Percentiles rank a stretch among this genome's conserved stretches.
Conservation (phyloP, 2,797 vertebrate species). For the Micrastur ruficollis region DNA sequence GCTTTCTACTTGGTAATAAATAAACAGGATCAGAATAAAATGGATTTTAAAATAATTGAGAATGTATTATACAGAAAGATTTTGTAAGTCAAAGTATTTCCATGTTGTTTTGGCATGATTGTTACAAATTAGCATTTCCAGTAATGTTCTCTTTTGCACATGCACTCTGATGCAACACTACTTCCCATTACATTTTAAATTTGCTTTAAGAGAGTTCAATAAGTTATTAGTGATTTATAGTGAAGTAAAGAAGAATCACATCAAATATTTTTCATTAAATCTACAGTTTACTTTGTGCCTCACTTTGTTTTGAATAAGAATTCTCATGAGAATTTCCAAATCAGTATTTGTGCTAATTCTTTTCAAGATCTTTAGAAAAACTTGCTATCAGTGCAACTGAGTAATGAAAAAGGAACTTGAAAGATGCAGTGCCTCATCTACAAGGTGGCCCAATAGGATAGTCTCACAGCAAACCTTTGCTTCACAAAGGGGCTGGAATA, state of each 20-base stretch:
- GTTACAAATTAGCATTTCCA: background rate
- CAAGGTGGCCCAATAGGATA: background rate
- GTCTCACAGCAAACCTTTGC: background rate
- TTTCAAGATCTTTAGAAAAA: background rate
- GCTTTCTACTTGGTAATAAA: constrained; percentile 67
- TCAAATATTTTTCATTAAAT: background rate
- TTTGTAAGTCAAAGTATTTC: background rate
- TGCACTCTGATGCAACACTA: background rate
- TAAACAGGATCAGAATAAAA: constrained; percentile 64
- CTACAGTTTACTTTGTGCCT: background rate
- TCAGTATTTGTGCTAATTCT: background rate
- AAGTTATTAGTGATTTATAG: background rate
- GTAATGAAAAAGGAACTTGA: background rate
- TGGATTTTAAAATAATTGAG: constrained; percentile 56
- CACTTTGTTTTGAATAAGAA: background rate
- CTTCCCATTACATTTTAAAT: background rate
- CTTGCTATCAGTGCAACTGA: background rate
- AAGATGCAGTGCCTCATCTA: background rate
- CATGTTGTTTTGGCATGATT: background rate
- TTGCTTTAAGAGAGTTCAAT: background rate
- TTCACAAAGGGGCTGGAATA: background rate
- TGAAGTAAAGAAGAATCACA: background rate
- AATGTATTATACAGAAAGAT: constrained; percentile 30
- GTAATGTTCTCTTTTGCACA: background rate
- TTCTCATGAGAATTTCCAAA: background rate